These are phyloP conservation scores for Charaxes varanes DNA, from an alignment of 1,140 invertebrate genomes.

Conservation along the genomic window DNA sequence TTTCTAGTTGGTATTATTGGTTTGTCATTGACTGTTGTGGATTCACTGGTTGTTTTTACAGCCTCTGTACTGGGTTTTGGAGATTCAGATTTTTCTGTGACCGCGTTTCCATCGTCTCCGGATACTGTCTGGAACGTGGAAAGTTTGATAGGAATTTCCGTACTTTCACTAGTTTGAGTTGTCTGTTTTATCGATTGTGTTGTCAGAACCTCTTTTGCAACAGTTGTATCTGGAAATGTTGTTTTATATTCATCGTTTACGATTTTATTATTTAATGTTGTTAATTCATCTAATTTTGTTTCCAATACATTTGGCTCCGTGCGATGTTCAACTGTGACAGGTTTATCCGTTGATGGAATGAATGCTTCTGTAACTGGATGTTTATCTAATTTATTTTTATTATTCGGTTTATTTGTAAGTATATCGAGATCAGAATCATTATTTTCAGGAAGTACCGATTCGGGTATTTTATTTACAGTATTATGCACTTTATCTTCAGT, in stretches of 20 bases:
- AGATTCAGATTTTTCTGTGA: slow-evolving; percentile 37
- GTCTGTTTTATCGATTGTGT: slow-evolving; percentile 33
- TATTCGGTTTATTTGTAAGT: slow-evolving; percentile 2
- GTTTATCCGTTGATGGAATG: slow-evolving; percentile 20
- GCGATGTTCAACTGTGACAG: slow-evolving; percentile 28
- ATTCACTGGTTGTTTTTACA: slow-evolving; percentile 18
- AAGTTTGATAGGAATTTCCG: slow-evolving; percentile 63
- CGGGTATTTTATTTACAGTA: slow-evolving; percentile 32
- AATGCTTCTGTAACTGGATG: slow-evolving; percentile 31
- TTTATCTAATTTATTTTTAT: slow-evolving; percentile 10
- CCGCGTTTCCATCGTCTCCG: slow-evolving; percentile 29
- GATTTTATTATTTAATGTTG: slow-evolving; percentile 43
- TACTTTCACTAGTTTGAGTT: slow-evolving; percentile 25
- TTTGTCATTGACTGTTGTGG: slow-evolving; percentile 30
- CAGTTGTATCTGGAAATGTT: slow-evolving; percentile 31
- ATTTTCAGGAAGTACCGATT: slow-evolving; percentile 27
- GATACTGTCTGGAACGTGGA: slow-evolving; percentile 74
- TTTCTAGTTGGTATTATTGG: slow-evolving; percentile 46
- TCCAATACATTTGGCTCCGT: slow-evolving; percentile 38
- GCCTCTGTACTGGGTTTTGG: slow-evolving; percentile 18
- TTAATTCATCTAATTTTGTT: slow-evolving; percentile 40
- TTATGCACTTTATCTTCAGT: slow-evolving; percentile 46
- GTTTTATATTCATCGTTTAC: slow-evolving; percentile 34
- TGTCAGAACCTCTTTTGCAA: slow-evolving; percentile 19
- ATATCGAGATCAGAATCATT: slow-evolving; percentile 9